phyloP scores from a whole-genome alignment of 64 coral and sea anemone species.

The Stichodactyla helianthus region DNA sequence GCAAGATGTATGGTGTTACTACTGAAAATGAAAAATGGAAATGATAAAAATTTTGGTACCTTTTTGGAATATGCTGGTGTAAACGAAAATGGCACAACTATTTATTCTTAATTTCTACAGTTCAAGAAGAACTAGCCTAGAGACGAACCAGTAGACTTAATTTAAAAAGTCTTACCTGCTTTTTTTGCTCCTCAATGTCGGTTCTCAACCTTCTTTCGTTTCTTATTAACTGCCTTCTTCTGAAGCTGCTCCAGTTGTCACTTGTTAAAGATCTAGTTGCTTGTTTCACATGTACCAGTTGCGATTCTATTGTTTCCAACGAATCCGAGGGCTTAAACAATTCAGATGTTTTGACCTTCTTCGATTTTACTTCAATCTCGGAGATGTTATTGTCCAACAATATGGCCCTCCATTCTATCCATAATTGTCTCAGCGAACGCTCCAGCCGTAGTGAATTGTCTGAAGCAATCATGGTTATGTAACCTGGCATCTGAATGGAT shows the following conservation, averaged over 20 bases:
- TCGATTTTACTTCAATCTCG: background rate
- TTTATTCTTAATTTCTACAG: no score
- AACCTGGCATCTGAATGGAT: slow-evolving; percentile 13
- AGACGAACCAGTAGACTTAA: background rate
- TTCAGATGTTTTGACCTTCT: slow-evolving; percentile 10
- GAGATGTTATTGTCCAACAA: slow-evolving; percentile 6
- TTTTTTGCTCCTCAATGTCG: slow-evolving; percentile 6
- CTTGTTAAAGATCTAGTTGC: background rate
- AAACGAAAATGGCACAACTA: no score
- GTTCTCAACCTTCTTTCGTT: slow-evolving; percentile 21
- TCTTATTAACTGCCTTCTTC: slow-evolving; percentile 12
- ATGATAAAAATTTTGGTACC: no score
- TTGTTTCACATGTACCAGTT: slow-evolving; percentile 25
- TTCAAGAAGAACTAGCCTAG: no score
- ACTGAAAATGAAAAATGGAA: no score
- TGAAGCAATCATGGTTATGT: background rate
- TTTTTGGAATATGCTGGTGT: no score
- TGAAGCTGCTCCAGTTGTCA: background rate
- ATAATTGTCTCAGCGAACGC: slow-evolving; percentile 13
- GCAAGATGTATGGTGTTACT: no score
- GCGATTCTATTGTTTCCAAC: slow-evolving; percentile 14
- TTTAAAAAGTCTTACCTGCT: background rate
- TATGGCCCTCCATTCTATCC: slow-evolving; percentile 34
- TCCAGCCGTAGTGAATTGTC: background rate
- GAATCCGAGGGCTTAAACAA: background rate